A percentile compares a stretch with the other conserved stretches of the same genome.
These are phyloP conservation scores for Monoplex corrugatus DNA, from an alignment of 2,888 invertebrate species.

Conservation along the genomic window DNA sequence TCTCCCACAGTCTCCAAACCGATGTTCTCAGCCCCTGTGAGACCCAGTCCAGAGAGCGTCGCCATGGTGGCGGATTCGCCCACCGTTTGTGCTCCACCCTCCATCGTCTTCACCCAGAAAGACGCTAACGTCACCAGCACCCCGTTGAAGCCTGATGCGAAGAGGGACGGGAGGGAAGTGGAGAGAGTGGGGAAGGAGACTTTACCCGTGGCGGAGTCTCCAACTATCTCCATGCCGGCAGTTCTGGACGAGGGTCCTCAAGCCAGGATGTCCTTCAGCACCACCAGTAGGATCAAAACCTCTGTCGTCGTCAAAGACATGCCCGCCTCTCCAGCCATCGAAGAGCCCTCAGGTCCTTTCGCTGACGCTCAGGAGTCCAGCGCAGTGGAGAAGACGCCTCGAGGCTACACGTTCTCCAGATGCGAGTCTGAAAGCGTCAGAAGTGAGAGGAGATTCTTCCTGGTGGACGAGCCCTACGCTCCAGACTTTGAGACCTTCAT, in stretches of 20 bases:
- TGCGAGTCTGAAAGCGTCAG: conserved; percentile 48
- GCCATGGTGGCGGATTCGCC: background rate
- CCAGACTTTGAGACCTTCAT: conserved; percentile 45
- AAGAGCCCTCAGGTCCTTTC: background rate
- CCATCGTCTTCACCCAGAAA: background rate
- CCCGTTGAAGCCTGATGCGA: background rate
- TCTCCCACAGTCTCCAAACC: conserved; percentile 21
- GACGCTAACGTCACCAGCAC: conserved; percentile 2
- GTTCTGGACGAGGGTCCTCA: background rate
- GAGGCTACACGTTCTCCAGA: conserved; percentile 50
- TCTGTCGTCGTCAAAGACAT: background rate
- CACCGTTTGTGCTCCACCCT: background rate
- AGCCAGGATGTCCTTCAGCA: conserved; percentile 11
- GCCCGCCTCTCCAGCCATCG: background rate
- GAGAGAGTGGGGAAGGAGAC: background rate
- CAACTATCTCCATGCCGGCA: conserved; percentile 10
- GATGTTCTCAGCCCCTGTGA: background rate
- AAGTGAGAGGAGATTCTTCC: conserved; percentile 46
- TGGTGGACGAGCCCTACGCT: conserved; percentile 37
- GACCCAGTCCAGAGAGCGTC: background rate
- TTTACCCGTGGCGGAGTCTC: background rate
- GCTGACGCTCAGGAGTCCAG: conserved; percentile 49
- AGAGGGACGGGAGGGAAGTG: background rate
- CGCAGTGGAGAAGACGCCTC: conserved; percentile 49
- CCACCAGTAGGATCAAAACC: conserved; percentile 9